Conservation (phyloP, 2,888 invertebrate species). For the Uropetala carovei region DNA sequence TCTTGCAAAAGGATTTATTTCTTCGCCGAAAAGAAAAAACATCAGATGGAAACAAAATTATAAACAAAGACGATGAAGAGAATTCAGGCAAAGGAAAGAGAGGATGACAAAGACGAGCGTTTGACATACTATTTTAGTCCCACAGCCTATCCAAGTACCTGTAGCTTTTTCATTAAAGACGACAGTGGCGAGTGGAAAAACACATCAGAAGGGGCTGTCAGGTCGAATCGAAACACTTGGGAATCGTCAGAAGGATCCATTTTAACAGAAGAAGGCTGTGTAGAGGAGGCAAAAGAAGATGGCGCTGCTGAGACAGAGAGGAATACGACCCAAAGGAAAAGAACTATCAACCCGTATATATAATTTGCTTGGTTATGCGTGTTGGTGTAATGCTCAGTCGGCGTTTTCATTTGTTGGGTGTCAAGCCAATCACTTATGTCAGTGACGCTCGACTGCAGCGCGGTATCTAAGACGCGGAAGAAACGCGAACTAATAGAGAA, state of each 20-base stretch:
- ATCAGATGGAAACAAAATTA: background rate
- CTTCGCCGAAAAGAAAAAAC: background rate
- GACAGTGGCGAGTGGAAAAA: background rate
- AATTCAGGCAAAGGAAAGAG: background rate
- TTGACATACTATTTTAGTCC: background rate
- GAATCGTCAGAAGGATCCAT: background rate
- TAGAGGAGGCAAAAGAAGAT: background rate
- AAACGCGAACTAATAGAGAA: no score
- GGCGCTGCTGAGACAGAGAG: background rate
- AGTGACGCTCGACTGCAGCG: no score
- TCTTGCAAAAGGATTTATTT: no score
- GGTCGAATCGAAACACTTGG: background rate
- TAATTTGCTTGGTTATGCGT: no score
- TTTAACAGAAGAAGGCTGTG: background rate
- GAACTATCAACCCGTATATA: no score
- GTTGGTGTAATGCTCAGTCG: no score
- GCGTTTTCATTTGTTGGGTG: no score
- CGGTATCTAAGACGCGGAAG: no score
- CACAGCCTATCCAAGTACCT: constrained; percentile 11
- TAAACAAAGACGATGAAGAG: background rate
- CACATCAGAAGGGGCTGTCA: background rate
- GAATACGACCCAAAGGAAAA: no score
- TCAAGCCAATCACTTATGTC: no score
- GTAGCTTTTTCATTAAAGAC: background rate
- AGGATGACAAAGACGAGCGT: background rate